Base-by-base conservation (phyloP, 2,797 vertebrate species). In the Neopelma chrysocephalum region DNA sequence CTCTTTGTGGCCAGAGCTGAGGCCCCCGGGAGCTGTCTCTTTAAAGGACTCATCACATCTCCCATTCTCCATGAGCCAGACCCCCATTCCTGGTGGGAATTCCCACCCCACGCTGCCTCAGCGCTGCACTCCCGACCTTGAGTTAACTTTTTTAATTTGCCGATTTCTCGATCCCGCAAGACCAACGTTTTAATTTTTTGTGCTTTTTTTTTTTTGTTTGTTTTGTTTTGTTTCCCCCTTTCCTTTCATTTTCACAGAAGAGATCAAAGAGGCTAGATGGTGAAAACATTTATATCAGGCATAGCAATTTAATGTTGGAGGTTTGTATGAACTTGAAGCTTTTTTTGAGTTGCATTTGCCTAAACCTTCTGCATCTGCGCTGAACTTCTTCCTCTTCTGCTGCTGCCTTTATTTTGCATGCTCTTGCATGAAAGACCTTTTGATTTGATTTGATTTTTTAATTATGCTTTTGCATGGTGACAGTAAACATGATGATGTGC, bases 221-320 rank as follows among this genome's bases (percentile, higher is more conserved):
- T 96, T 96, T 93, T 96, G 97, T 97, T 96, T 94, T 97, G 91
- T 97, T 96, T 97, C 89, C 95, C 87, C 97, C 91, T 93, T 96
- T 98, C 96, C 96, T 98, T 98, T 98, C 98, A 96, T 98, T 98
- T 98, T 98, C 98, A 98, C 99, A 99, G 99, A 99, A 99, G 98
- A 99, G 99, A 98, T 98, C 99, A 98, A 99, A 99, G 98, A 99
- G 99, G 98, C 98, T 99, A 98, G 99, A 99, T 98, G 99, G 99
- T 98, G 99, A 99, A 99, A 99, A 99, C 98, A 99, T 99, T 99
- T 99, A 99, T 99, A 99, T 99, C 99, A 99, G 99, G 97, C 99
- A 99, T 99, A 99, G 99, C 99, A 99, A 99, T 99, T 99, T 99
- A 99, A 99, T 99, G 99, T 99, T 99, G 99, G 99, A 99, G 99